These are phyloP conservation scores for Prunella fulvescens DNA, from an alignment of 2,113 vertebrate species.

Conservation along the genomic window DNA sequence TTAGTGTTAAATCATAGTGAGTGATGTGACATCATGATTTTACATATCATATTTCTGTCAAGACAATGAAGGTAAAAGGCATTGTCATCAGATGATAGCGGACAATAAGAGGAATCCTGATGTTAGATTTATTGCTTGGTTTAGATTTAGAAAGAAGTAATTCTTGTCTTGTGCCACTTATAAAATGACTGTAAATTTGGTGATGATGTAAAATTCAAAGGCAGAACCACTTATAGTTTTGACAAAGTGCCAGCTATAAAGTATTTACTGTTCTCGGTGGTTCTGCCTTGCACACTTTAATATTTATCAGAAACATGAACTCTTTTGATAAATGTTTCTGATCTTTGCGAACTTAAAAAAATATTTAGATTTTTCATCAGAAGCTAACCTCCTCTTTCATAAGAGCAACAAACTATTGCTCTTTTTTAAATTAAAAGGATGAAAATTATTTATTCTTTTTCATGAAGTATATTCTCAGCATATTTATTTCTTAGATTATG, in stretches of 20 bases:
- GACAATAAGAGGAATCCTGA: slow-evolving; percentile 89
- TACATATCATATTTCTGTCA: slow-evolving; percentile 97
- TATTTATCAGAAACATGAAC: slow-evolving; percentile 86
- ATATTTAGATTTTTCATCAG: slow-evolving; percentile 63
- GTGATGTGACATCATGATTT: slow-evolving; percentile 96
- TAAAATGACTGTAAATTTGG: slow-evolving; percentile 92
- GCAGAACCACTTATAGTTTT: slow-evolving; percentile 87
- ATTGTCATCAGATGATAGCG: slow-evolving; percentile 91
- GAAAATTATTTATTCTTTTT: background rate
- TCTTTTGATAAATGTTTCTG: slow-evolving; percentile 77
- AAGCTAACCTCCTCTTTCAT: slow-evolving; percentile 29
- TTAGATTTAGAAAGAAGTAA: slow-evolving; percentile 90
- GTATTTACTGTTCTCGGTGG: slow-evolving; percentile 88
- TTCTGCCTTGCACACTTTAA: slow-evolving; percentile 78
- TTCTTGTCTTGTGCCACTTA: slow-evolving; percentile 93
- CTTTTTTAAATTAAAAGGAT: background rate
- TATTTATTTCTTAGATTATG: background rate
- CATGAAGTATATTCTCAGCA: background rate
- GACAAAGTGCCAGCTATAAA: slow-evolving; percentile 91
- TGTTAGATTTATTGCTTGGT: slow-evolving; percentile 91
- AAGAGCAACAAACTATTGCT: background rate
- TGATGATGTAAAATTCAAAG: slow-evolving; percentile 84
- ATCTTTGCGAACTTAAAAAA: slow-evolving; percentile 63
- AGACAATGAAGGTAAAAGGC: slow-evolving; percentile 92
- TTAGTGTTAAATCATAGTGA: slow-evolving; percentile 94